These are phyloP conservation scores for Lepidothrix coronata DNA, from an alignment of 2,113 vertebrate genomes.

Conservation along the genomic window DNA sequence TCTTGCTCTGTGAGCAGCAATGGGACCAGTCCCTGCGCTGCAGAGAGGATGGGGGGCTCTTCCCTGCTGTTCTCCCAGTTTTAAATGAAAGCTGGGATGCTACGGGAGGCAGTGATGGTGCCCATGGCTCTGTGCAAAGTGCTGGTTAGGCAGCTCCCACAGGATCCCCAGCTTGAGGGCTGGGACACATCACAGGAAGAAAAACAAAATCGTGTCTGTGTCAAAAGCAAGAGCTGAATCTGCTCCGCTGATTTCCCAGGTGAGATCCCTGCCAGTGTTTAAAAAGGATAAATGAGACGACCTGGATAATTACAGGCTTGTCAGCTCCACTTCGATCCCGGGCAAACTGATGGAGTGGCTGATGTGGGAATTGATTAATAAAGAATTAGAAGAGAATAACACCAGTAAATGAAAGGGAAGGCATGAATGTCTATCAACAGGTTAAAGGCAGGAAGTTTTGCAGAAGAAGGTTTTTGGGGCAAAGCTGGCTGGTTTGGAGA, in stretches of 20 bases:
- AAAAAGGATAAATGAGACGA: constrained; percentile 36
- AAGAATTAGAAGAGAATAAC: constrained; percentile 40
- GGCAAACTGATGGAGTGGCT: constrained; percentile 11
- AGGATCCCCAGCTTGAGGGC: neutral
- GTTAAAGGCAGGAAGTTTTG: neutral
- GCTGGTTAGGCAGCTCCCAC: neutral
- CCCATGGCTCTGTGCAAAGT: neutral
- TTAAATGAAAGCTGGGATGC: neutral
- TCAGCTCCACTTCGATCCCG: neutral
- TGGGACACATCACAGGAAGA: neutral
- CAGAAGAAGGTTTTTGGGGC: neutral
- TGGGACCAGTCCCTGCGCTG: fast-evolving
- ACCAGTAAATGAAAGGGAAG: neutral
- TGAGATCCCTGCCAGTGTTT: neutral
- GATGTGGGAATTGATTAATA: constrained; percentile 32
- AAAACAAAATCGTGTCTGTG: neutral
- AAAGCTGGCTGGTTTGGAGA: neutral
- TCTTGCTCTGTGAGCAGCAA: neutral
- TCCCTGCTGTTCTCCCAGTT: neutral
- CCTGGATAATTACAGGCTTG: constrained; percentile 52
- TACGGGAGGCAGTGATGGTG: neutral
- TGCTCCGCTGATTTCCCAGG: neutral
- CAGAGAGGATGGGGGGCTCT: neutral
- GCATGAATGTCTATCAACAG: neutral
- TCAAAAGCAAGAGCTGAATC: neutral